phyloP scores from a whole-genome alignment of 2,888 invertebrate genomes.

The Exocentrus adspersus region DNA sequence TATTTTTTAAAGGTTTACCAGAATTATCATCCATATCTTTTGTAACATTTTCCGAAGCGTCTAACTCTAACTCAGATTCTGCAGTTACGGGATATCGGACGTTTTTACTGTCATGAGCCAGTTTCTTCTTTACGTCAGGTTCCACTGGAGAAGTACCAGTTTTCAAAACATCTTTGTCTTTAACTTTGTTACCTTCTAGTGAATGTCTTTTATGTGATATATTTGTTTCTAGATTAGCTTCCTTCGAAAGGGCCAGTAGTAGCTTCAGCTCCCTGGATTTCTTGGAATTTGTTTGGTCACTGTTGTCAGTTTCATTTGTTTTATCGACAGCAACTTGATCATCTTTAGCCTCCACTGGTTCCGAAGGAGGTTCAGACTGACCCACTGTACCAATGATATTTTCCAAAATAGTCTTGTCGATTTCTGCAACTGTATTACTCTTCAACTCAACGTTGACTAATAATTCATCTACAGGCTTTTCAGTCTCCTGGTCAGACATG shows the following conservation, averaged over 20 bases:
- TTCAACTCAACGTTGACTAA: slow-evolving; percentile 3
- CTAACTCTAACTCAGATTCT: slow-evolving; percentile 53
- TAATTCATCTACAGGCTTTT: not conserved
- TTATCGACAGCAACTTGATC: slow-evolving; percentile 22
- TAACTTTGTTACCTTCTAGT: slow-evolving; percentile 50
- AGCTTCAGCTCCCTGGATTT: slow-evolving; percentile 67
- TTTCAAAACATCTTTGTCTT: slow-evolving; percentile 22
- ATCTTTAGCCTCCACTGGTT: slow-evolving; percentile 1
- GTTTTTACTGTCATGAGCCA: slow-evolving; percentile 29
- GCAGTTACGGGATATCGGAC: slow-evolving; percentile 55
- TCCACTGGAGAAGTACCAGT: slow-evolving; percentile 2
- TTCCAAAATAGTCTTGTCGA: slow-evolving; percentile 9
- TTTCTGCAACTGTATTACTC: not conserved
- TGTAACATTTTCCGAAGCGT: slow-evolving; percentile 39
- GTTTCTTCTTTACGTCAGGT: slow-evolving; percentile 33
- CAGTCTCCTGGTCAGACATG: slow-evolving; percentile 8
- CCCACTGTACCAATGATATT: slow-evolving; percentile 19
- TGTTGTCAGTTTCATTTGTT: slow-evolving; percentile 38
- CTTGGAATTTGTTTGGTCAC: slow-evolving; percentile 38
- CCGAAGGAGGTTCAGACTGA: slow-evolving; percentile 4
- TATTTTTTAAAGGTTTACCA: slow-evolving; percentile 41
- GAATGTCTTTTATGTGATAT: slow-evolving; percentile 64
- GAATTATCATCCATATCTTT: slow-evolving; percentile 29
- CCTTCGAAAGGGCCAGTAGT: slow-evolving; percentile 73
- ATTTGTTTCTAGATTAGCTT: slow-evolving; percentile 72